Evolutionary conservation across 2,113 vertebrate species (phyloP), one percentile per base, ranked within the genome.

Genomic region (Toxotes jaculatrix): DNA sequence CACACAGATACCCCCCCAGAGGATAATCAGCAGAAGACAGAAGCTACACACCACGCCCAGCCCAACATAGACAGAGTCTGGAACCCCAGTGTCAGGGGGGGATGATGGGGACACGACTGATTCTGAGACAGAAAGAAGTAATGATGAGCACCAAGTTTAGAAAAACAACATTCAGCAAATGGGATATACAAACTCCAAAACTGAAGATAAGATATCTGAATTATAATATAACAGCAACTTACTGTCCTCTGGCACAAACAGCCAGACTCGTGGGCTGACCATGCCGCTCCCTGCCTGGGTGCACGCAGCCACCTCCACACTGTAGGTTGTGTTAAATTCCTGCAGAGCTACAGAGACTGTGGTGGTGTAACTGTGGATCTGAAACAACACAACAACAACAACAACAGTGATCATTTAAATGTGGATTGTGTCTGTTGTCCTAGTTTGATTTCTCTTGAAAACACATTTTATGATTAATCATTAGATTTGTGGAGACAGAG

Each of bases 211-310:
- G n/a, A 23, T 77, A 27, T 38, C 31, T 31, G 21, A 47, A 60
- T 49, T 17, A 45, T 11, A 32, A 32, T 5, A 23, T 11, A 11
- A 64, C 0, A n/a, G n/a, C n/a, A n/a, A 21, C 95, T 96, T 88
- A 98, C 98, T 96, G 0, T 88, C 65, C 3, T 81, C 88, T 5
- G 96, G 95, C 86, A 99, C 93, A 82, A 95, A 95, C 59, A 97
- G 40, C 38, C 86, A 87, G 84, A 96, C 90, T 0, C 93, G 95
- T 8, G 91, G 82, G 84, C 97, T 98, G 94, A 95, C 94, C 61
- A 96, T 96, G 38, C 98, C 98, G 16, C 94, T 91, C 2, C 98
- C 98, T 1, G 96, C 96, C 38, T 85, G 95, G 2, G 97, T 97
- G 92, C 96, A 55, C 0, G 97, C 97, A 0, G 97, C 96, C 36